Conservation (phyloP, 2,113 vertebrate genomes). For the Onychorhynchus coronatus region DNA sequence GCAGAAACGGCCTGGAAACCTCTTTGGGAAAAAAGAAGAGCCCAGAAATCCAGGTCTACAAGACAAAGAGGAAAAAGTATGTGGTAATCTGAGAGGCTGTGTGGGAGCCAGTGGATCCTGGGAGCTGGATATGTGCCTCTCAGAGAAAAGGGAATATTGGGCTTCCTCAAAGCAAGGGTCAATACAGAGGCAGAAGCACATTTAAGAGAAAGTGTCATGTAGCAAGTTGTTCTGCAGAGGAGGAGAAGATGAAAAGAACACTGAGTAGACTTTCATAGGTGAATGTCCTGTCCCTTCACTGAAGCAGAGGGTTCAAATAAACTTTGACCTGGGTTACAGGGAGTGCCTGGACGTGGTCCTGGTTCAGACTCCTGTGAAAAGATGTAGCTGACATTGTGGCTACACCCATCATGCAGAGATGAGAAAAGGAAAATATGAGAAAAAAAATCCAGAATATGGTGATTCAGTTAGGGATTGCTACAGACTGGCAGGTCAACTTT, state of each 20-base stretch:
- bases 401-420: neutral
- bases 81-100: neutral
- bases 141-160: neutral
- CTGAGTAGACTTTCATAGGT: neutral
- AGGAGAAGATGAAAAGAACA: neutral
- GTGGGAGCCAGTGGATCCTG: neutral
- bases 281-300: neutral
- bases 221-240: neutral
- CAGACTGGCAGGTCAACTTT: neutral
- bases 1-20: neutral
- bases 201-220: neutral
- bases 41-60: neutral
- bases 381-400: neutral
- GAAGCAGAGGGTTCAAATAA: neutral
- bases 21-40: neutral
- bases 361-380: neutral
- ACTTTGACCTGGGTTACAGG: neutral
- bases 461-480: neutral
- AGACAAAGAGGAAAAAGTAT: neutral
- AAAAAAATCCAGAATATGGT: neutral
- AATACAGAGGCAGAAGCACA: neutral
- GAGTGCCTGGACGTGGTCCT: neutral
- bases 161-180: neutral
- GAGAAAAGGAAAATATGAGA: neutral
- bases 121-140: neutral